Evolutionary conservation across 2,113 vertebrate species (phyloP), one percentile per base, ranked within the genome.

Genomic region (Hiodon alosoides): DNA sequence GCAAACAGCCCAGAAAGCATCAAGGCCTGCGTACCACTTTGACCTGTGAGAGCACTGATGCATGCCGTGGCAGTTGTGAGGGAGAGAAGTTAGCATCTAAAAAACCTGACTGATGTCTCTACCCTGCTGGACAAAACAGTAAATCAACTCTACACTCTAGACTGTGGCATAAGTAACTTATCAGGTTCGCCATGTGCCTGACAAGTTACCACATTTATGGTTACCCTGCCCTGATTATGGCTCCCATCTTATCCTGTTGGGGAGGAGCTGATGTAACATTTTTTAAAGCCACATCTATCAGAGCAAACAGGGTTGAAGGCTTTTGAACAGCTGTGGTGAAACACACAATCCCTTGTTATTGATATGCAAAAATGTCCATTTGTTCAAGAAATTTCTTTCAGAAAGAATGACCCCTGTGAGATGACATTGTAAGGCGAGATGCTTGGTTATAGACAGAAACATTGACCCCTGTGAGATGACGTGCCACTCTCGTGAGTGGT

Each of bases 21-120:
- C 65, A 16, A 52, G 72, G 64, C 67, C 69, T 81, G 72, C 73
- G 31, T 85, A 85, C 81, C 75, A 74, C 76, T 80, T 82, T 81
- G 31, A 84, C 83, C 86, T 85, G 81, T 66, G 75, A 75, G 81
- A 76, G 76, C 79, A 79, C 77, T 69, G 67, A 71, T 62, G 57
- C 73, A 7, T 72, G 72, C 58, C 57, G 50, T 74, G 77, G 64
- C 77, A 81, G 73, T 54, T 75, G 72, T 72, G 54, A 79, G 67
- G 77, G 69, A 72, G 65, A 53, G 10, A 73, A 68, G 55, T 71
- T 77, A 60, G 61, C 67, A 72, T 47, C 62, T 71, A 80, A 65
- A 48, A 64, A 16, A 50, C 61, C 71, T 53, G 67, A 80, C 77
- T 71, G 60, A 79, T 71, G 60, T 68, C 71, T 50, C n/a, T 62